Percentiles rank a stretch among this genome's conserved stretches.
Evolutionary conservation across 2,888 invertebrate species (phyloP).

Genomic region (Tenthredo scrophulariae): DNA sequence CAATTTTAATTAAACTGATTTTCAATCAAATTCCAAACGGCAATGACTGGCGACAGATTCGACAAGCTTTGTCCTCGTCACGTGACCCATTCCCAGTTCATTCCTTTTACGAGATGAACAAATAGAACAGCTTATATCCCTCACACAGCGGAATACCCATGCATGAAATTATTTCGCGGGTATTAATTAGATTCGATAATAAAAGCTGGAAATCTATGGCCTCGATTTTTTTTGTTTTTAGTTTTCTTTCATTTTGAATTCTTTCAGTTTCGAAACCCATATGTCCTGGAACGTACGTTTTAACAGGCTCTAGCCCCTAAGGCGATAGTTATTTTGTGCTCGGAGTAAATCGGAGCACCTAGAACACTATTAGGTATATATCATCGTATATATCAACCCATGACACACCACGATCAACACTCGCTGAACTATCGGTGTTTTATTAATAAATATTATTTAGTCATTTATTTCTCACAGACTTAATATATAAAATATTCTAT

Average conservation of each 20-base stretch:
- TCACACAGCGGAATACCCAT: neutral
- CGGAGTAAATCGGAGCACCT: neutral
- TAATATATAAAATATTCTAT: neutral
- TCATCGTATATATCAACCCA: neutral
- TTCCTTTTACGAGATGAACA: neutral
- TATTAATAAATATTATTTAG: neutral
- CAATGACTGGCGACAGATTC: conserved; percentile 3
- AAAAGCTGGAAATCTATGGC: neutral
- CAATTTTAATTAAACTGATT: conserved; percentile 13
- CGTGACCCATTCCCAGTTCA: neutral
- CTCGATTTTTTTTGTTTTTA: neutral
- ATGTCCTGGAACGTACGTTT: neutral
- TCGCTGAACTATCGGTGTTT: conserved; percentile 35
- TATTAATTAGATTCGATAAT: neutral
- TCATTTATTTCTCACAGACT: neutral
- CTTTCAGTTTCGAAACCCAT: neutral
- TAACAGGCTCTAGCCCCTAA: conserved; percentile 1
- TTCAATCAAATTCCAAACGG: conserved; percentile 11
- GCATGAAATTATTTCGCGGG: neutral
- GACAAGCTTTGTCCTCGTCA: conserved; percentile 6
- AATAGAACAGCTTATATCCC: neutral
- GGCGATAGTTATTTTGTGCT: neutral
- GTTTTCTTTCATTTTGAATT: neutral
- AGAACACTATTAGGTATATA: conserved; percentile 27
- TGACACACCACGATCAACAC: conserved; percentile 38